Percentiles rank a stretch among this genome's conserved stretches.
These are phyloP conservation scores for Echiichthys vipera DNA, from an alignment of 2,797 vertebrate species.

Conservation along the genomic window DNA sequence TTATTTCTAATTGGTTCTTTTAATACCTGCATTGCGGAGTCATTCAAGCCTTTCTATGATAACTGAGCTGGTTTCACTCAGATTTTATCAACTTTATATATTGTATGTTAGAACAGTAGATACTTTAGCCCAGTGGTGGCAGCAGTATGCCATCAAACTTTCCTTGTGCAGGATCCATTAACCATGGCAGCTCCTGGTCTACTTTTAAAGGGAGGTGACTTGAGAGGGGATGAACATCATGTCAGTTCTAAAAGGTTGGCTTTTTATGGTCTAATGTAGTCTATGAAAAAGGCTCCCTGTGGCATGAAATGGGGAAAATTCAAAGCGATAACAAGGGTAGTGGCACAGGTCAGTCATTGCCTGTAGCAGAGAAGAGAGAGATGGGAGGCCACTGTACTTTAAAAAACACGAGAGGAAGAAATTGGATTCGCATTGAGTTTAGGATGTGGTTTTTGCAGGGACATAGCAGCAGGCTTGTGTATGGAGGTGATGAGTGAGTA, in stretches of 20 bases:
- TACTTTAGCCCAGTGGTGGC: background rate
- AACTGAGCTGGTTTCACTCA: background rate
- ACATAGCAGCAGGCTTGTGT: constrained; percentile 24
- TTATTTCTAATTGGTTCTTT: background rate
- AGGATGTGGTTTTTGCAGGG: constrained; percentile 10
- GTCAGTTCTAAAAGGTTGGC: constrained; percentile 20
- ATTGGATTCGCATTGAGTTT: constrained; percentile 3
- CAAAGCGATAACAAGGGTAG: constrained; percentile 50
- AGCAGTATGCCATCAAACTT: background rate
- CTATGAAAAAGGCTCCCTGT: constrained; percentile 32
- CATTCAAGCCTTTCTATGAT: background rate
- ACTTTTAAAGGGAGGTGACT: constrained; percentile 15
- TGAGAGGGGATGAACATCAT: constrained; percentile 16
- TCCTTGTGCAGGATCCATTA: constrained; percentile 9
- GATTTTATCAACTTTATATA: background rate
- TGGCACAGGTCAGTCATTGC: constrained; percentile 50
- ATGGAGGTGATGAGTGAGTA: constrained; percentile 44
- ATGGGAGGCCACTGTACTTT: constrained; percentile 25
- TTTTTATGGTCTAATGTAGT: constrained; percentile 42
- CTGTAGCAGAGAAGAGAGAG: constrained; percentile 20
- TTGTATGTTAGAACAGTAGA: background rate
- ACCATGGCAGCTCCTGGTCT: background rate
- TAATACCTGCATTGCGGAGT: background rate
- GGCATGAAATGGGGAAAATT: constrained; percentile 41
- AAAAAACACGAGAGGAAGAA: constrained; percentile 40